Evolutionary conservation across 2,888 invertebrate genomes (phyloP).

Genomic region (Syritta pipiens): DNA sequence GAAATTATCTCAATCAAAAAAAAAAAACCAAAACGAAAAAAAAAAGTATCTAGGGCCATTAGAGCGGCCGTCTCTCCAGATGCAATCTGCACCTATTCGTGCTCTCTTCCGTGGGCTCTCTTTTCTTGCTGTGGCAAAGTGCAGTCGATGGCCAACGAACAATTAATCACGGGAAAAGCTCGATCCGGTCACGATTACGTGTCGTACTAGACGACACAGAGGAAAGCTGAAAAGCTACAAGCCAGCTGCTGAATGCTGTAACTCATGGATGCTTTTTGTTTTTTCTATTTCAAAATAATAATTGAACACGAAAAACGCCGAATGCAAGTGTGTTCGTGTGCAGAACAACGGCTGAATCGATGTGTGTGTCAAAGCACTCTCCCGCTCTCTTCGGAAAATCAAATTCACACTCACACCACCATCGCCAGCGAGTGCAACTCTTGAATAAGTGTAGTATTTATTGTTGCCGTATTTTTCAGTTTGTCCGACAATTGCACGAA

Average conservation of each 20-base stretch:
- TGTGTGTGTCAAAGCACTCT: constrained; percentile 25
- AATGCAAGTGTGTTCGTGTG: background rate
- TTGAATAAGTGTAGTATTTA: constrained; percentile 57
- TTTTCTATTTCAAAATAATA: background rate
- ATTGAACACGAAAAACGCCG: constrained; percentile 1
- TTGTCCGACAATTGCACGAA: constrained; percentile 48
- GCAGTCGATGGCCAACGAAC: constrained; percentile 31
- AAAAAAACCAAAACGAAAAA: background rate
- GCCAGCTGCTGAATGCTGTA: constrained; percentile 66
- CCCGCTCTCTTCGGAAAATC: constrained; percentile 19
- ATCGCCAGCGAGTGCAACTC: constrained; percentile 35
- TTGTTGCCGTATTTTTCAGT: constrained; percentile 49
- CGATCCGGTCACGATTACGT: constrained; percentile 52
- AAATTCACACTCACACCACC: constrained; percentile 28
- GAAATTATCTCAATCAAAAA: constrained; percentile 8
- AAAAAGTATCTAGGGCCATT: background rate
- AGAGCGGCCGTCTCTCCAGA: background rate
- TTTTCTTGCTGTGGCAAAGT: constrained; percentile 14
- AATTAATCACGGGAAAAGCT: constrained; percentile 46
- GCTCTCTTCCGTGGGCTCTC: constrained; percentile 40
- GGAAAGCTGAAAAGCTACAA: constrained; percentile 42
- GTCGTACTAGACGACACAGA: constrained; percentile 13
- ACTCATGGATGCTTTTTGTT: constrained; percentile 1
- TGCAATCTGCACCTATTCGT: constrained; percentile 4
- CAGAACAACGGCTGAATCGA: background rate